Evolutionary conservation across 2,797 vertebrate species (phyloP), one percentile per base, ranked within the genome.

Genomic region (Arctocebus calabarensis): DNA sequence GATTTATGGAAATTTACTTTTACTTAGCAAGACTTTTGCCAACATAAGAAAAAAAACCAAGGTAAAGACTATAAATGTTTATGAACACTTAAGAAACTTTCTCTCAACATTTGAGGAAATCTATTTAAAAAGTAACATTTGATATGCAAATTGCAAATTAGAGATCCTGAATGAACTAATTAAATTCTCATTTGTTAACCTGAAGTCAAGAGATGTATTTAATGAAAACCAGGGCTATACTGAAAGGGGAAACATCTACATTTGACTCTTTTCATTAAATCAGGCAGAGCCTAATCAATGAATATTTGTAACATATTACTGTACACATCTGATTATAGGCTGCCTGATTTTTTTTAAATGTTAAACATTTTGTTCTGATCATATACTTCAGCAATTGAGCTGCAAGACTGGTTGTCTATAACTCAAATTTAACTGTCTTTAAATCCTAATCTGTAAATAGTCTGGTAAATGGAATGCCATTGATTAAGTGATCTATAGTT

Each of bases 381-480:
- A 84, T 88, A 61, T 22, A 78, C 3, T 45, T 89, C 79, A 64
- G 32, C 29, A 94, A 66, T 14, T 73, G 40, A 92, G 91, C 23
- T 78, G 25, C 55, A 95, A 81, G 17, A 34, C 8, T 62, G 45
- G 16, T 45, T 75, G 29, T 62, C 74, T 25, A 66, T 91, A 77
- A 77, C 91, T 96, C 61, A 93, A 29, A 81, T 86, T 79, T 94
- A 93, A 90, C 86, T 96, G 20, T 92, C 88, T 94, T 94, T 88
- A 94, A 96, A 95, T 74, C n/a, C 57, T 95, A 86, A 77, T 94
- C 92, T 95, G 77, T 88, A 97, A 90, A 66, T 74, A 45, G 82
- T 62, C 32, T 95, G 48, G 90, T 94, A 93, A 96, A 91, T 64
- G 48, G 66, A 66, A 82, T 91, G 71, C 37, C 40, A 84, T 81